Evolutionary conservation across 2,888 invertebrate genomes (phyloP).

Genomic region (Cinara cedri): DNA sequence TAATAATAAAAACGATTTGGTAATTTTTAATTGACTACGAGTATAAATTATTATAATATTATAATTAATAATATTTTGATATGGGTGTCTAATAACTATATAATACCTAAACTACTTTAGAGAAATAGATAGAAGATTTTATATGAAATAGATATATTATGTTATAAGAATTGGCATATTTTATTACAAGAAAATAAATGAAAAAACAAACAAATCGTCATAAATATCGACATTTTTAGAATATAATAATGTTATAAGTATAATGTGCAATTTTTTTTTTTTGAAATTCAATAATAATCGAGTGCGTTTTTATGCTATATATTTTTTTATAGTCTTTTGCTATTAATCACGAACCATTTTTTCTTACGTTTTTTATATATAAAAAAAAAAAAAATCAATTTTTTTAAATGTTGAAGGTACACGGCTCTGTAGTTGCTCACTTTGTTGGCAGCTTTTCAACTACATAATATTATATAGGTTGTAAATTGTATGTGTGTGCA

Average conservation of each 20-base stretch:
- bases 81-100: constrained; percentile 17
- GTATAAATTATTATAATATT: constrained; percentile 11
- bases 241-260: constrained; percentile 26
- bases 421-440: not conserved
- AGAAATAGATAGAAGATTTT: not conserved
- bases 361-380: not conserved
- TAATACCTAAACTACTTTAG: not conserved
- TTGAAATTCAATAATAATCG: not conserved
- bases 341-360: constrained; percentile 18
- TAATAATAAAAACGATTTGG: constrained; percentile 5
- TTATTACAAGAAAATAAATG: constrained; percentile 2
- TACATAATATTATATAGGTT: constrained; percentile 2
- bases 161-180: no score
- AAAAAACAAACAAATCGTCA: not conserved
- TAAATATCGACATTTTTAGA: constrained; percentile 16
- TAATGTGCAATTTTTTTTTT: not conserved
- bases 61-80: constrained; percentile 14
- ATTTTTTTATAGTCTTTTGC: constrained; percentile 1
- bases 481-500: not conserved
- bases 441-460: not conserved
- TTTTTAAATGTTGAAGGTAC: not conserved
- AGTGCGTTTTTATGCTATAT: not conserved
- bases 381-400: no score
- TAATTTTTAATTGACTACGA: constrained; percentile 46
- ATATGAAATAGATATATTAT: no score